A percentile compares a stretch with the other conserved stretches of the same genome.
Evolutionary conservation across 2,888 invertebrate genomes (phyloP).

Genomic region (Cryptus armator): DNA sequence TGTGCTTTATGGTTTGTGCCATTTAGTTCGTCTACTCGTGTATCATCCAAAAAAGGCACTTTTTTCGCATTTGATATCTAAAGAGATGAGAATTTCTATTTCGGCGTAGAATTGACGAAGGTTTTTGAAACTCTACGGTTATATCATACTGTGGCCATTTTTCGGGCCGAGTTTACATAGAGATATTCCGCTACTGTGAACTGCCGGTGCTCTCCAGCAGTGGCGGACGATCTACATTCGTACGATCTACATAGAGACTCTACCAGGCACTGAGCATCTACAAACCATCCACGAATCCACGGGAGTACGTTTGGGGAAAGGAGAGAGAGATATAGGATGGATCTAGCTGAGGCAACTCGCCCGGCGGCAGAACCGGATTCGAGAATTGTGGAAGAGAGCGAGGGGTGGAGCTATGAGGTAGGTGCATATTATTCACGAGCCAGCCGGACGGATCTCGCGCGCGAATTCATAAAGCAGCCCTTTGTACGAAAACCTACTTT

Average conservation of each 20-base stretch:
- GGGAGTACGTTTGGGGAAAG: slow-evolving; percentile 37
- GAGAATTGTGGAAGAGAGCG: slow-evolving; percentile 67
- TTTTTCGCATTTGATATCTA: neutral
- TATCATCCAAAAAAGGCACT: neutral
- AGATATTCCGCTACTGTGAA: slow-evolving; percentile 16
- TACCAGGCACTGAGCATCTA: slow-evolving; percentile 1
- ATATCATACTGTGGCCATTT: neutral
- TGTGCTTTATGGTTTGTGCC: neutral
- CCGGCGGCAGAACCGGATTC: slow-evolving; percentile 61
- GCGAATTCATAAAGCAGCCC: slow-evolving; percentile 84
- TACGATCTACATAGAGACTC: slow-evolving; percentile 17
- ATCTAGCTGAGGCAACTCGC: slow-evolving; percentile 20
- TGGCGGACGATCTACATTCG: slow-evolving; percentile 18
- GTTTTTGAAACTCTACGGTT: neutral
- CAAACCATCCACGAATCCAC: slow-evolving; percentile 43
- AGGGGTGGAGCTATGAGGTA: slow-evolving; percentile 72
- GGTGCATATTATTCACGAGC: slow-evolving; percentile 84
- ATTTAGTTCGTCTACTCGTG: neutral
- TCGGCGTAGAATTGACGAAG: neutral
- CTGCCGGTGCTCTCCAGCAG: neutral
- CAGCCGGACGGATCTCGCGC: slow-evolving; percentile 81
- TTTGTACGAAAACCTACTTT: slow-evolving; percentile 81
- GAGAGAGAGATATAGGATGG: slow-evolving; percentile 26
- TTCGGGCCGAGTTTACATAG: neutral
- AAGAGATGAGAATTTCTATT: neutral